A percentile compares a stretch with the other conserved stretches of the same genome.
phyloP scores from a whole-genome alignment of 2,888 invertebrate genomes.

The Orthosia incerta region DNA sequence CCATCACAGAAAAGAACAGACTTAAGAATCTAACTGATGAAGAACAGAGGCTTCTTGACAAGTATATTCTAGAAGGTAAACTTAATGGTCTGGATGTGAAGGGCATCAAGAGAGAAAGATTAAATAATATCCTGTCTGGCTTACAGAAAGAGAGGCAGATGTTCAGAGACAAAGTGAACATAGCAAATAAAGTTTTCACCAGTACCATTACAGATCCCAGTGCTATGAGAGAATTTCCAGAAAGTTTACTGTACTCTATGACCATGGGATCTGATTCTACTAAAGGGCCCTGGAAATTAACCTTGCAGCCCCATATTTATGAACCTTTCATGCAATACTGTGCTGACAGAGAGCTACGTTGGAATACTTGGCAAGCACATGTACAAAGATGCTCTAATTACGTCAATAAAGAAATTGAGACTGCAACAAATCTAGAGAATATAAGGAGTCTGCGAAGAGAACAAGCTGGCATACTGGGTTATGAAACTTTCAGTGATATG shows the following conservation, averaged over 20 bases:
- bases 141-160: conserved; percentile 90
- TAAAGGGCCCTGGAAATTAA: conserved; percentile 96
- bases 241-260: conserved; percentile 92
- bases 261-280: conserved; percentile 92
- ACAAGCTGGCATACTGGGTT: conserved; percentile 95
- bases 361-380: conserved; percentile 96
- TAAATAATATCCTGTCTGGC: conserved; percentile 87
- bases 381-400: conserved; percentile 93
- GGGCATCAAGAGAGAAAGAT: conserved; percentile 86
- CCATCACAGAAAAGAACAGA: conserved; percentile 90
- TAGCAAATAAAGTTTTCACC: conserved; percentile 92
- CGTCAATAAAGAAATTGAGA: conserved; percentile 92
- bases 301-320: conserved; percentile 94
- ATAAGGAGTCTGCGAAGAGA: conserved; percentile 93
- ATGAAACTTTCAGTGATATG: conserved; percentile 95
- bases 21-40: conserved; percentile 89
- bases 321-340: conserved; percentile 96
- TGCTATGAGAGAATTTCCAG: conserved; percentile 94
- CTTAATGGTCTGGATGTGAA: conserved; percentile 95
- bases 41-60: conserved; percentile 93
- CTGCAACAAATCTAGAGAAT: conserved; percentile 94
- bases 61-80: conserved; percentile 95
- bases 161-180: conserved; percentile 93
- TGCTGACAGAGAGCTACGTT: conserved; percentile 94
- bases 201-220: conserved; percentile 93